A percentile compares a stretch with the other conserved stretches of the same genome.
Evolutionary conservation across 2,797 vertebrate genomes (phyloP).

Genomic region (Synaphobranchus kaupii): DNA sequence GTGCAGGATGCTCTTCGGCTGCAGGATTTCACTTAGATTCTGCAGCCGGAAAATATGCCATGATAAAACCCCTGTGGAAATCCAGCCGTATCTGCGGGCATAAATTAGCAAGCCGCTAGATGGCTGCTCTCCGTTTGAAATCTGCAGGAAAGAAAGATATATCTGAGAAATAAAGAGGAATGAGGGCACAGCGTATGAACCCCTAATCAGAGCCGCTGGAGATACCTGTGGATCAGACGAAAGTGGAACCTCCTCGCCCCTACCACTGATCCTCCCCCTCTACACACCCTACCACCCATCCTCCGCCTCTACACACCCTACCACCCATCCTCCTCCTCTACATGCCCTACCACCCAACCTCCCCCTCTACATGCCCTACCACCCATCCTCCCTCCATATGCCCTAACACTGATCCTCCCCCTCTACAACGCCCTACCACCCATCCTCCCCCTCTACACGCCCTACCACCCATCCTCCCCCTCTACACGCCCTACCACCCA

Average conservation of each 20-base stretch:
- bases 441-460: background rate
- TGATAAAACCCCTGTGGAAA: conserved; percentile 8
- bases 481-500: background rate
- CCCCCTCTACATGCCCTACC: background rate
- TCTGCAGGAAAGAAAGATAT: background rate
- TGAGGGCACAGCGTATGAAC: background rate
- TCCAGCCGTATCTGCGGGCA: background rate
- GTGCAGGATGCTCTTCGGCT: background rate
- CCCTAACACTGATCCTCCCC: background rate
- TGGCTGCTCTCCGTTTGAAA: background rate
- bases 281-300: no score
- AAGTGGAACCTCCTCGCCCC: background rate
- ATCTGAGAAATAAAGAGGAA: background rate
- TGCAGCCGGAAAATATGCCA: conserved; percentile 25
- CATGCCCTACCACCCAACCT: background rate
- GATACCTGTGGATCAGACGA: background rate
- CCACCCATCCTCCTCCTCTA: no score
- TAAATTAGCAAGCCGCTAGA: conserved; percentile 20
- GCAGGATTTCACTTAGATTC: conserved; percentile 37
- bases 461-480: background rate
- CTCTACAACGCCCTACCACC: background rate
- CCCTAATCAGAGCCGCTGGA: conserved; percentile 14
- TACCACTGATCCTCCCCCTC: no score
- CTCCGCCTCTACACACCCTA: no score
- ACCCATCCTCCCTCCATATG: background rate